These are phyloP conservation scores for Columba livia DNA, from an alignment of 2,113 vertebrate species.

Conservation along the genomic window DNA sequence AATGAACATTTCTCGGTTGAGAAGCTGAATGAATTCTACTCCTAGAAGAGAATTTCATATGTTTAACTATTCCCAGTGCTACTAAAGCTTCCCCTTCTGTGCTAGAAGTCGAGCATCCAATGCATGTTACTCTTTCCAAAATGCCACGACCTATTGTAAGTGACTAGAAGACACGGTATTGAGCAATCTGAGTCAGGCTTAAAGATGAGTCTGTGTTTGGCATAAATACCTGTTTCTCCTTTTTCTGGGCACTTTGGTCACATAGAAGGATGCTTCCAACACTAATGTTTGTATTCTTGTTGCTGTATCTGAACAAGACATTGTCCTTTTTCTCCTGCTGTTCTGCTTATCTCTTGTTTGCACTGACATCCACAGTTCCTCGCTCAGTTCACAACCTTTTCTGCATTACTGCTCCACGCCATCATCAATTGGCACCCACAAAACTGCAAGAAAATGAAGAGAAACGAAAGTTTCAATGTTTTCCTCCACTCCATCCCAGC, in stretches of 20 bases:
- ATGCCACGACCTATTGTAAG: not conserved
- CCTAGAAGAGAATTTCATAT: not conserved
- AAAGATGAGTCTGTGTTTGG: not conserved
- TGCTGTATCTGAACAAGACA: not conserved
- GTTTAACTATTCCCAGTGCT: not conserved
- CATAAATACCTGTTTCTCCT: not conserved
- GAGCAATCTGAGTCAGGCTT: not conserved
- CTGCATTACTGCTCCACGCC: not conserved
- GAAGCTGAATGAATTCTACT: conserved; percentile 10
- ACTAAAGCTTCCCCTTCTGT: not conserved
- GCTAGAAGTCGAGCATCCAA: not conserved
- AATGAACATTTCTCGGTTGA: not conserved
- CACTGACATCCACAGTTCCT: not conserved
- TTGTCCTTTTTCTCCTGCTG: not conserved
- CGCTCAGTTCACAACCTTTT: not conserved
- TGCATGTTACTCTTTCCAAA: not conserved
- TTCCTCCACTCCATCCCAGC: not conserved
- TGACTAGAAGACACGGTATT: not conserved
- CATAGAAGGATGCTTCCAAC: not conserved
- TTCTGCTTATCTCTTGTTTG: not conserved
- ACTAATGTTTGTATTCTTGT: not conserved
- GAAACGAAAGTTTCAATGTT: not conserved
- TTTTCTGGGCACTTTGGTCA: not conserved
- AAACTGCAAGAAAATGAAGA: not conserved
- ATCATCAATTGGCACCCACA: not conserved